Percentiles rank a stretch among this genome's conserved stretches.
These are phyloP conservation scores for Tethya wilhelma DNA, from an alignment of 37 sponge, comb jelly and placozoan genomes.

Conservation along the genomic window DNA sequence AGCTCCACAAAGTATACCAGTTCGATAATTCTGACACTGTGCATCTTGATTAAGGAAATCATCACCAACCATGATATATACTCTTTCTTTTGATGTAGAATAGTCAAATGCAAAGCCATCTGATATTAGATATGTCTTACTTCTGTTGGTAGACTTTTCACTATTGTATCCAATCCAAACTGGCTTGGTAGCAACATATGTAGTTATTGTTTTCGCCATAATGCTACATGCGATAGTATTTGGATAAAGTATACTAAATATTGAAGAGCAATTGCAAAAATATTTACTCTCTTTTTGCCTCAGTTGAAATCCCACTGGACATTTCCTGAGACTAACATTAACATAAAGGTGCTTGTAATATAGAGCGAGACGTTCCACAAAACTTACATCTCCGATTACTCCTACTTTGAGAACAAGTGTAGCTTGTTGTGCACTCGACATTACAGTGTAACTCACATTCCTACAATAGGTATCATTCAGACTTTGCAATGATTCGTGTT, in stretches of 20 bases:
- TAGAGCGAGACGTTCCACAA: background rate
- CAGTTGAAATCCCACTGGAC: conserved; percentile 21
- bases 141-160: too few relatives aligned
- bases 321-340: background rate
- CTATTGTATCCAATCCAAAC: background rate
- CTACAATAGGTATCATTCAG: background rate
- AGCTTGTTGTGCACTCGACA: background rate
- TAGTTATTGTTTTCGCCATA: background rate
- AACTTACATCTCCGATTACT: background rate
- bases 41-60: background rate
- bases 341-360: background rate
- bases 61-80: background rate
- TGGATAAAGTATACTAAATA: background rate
- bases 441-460: background rate
- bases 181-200: background rate
- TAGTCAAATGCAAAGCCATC: conserved; percentile 9
- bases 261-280: background rate
- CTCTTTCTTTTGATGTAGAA: background rate
- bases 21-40: conserved; percentile 46
- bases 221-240: background rate
- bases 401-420: background rate
- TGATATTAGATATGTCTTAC: background rate
- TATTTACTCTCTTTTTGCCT: background rate
- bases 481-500: background rate
- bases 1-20: conserved; percentile 50